These are phyloP conservation scores for Tipula lateralis DNA, from an alignment of 2,888 invertebrate species.

Conservation along the genomic window DNA sequence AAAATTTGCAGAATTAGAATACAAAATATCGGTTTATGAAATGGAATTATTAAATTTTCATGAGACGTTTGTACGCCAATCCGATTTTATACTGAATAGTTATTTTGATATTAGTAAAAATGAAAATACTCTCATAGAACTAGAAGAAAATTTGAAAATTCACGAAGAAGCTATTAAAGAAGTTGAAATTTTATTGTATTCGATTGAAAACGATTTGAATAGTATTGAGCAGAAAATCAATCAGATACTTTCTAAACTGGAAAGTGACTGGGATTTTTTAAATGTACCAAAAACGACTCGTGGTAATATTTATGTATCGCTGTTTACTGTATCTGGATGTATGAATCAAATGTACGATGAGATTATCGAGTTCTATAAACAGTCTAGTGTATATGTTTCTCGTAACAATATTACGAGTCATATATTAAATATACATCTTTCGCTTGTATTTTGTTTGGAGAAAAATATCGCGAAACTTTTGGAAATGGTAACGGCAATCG, in stretches of 20 bases:
- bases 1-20: neutral
- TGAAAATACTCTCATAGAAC: neutral
- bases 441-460: neutral
- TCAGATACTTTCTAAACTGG: neutral
- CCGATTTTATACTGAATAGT: neutral
- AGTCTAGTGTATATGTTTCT: neutral
- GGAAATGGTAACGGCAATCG: neutral
- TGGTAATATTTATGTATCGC: neutral
- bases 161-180: neutral
- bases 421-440: neutral
- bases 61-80: neutral
- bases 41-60: neutral
- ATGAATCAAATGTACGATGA: neutral
- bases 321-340: neutral
- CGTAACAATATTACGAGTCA: neutral
- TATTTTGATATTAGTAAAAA: neutral
- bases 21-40: neutral
- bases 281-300: neutral
- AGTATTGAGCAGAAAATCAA: neutral
- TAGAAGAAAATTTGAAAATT: neutral
- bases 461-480: neutral
- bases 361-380: neutral
- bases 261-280: neutral
- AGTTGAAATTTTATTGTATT: neutral
- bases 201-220: neutral